These are phyloP conservation scores for Drosophila paulistorum DNA, from an alignment of 1,140 invertebrate genomes.

Conservation along the genomic window DNA sequence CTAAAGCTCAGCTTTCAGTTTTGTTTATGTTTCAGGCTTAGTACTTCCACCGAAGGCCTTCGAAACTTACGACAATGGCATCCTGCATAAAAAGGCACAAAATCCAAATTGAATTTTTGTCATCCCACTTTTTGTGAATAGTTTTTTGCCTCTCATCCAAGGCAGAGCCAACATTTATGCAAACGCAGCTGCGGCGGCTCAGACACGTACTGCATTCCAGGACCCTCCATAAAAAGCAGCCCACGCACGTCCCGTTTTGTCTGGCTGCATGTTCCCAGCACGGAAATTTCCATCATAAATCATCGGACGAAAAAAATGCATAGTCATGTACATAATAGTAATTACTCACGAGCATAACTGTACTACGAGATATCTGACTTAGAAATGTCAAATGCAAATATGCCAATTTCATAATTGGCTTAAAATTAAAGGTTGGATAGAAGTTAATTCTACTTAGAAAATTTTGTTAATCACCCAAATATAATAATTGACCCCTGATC, in stretches of 20 bases:
- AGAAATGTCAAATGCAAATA: background rate
- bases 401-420: too few relatives aligned
- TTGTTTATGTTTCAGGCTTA: constrained; percentile 61
- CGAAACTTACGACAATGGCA: constrained; percentile 25
- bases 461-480: too few relatives aligned
- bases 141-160: constrained; percentile 10
- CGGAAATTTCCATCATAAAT: constrained; percentile 58
- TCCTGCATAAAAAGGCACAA: constrained; percentile 46
- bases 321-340: constrained; percentile 46
- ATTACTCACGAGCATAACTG: constrained; percentile 40
- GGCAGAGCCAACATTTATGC: constrained; percentile 60
- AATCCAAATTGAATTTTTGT: constrained; percentile 77
- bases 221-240: constrained; percentile 39
- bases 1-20: constrained; percentile 51
- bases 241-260: constrained; percentile 45
- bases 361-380: constrained; percentile 15
- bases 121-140: constrained; percentile 34
- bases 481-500: too few relatives aligned
- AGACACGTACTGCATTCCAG: constrained; percentile 57
- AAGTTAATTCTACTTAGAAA: too few relatives aligned
- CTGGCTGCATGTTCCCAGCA: constrained; percentile 18
- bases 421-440: too few relatives aligned
- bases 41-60: constrained; percentile 40
- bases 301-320: constrained; percentile 19
- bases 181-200: constrained; percentile 70